These are phyloP conservation scores for Linepithema humile DNA, from an alignment of 1,140 invertebrate genomes.

Conservation along the genomic window DNA sequence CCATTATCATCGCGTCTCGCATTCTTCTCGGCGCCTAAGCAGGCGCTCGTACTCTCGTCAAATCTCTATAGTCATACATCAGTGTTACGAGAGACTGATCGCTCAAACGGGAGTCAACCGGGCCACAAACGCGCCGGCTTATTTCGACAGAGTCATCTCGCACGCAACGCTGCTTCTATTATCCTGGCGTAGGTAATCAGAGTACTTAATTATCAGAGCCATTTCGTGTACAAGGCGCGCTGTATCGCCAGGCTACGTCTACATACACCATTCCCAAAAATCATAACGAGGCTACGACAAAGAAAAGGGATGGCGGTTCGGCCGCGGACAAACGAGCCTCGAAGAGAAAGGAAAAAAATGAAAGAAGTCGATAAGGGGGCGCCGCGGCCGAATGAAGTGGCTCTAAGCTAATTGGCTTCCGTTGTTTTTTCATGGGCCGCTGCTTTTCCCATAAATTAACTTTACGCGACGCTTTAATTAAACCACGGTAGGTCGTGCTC, in stretches of 20 bases:
- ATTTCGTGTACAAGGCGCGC: slow-evolving; percentile 39
- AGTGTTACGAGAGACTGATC: slow-evolving; percentile 57
- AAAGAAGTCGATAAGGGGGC: slow-evolving; percentile 62
- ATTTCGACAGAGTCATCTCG: slow-evolving; percentile 61
- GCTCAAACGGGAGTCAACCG: slow-evolving; percentile 47
- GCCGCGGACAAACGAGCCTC: slow-evolving; percentile 57
- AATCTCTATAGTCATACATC: slow-evolving; percentile 46
- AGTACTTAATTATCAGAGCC: slow-evolving; percentile 64
- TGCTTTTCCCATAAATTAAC: slow-evolving; percentile 71
- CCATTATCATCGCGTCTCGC: slow-evolving; percentile 41
- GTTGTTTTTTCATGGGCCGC: slow-evolving; percentile 69
- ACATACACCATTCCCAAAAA: slow-evolving; percentile 58
- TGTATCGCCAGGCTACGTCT: slow-evolving; percentile 27
- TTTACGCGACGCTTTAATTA: slow-evolving; percentile 73
- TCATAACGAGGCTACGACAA: slow-evolving; percentile 68
- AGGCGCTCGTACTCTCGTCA: slow-evolving; percentile 40
- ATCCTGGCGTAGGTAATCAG: slow-evolving; percentile 63
- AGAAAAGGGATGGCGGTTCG: slow-evolving; percentile 57
- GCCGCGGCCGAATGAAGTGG: slow-evolving; percentile 62
- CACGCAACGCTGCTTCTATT: slow-evolving; percentile 38
- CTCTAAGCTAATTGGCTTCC: slow-evolving; percentile 74
- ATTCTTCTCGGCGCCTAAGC: slow-evolving; percentile 36
- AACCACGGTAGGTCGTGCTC: slow-evolving; percentile 61
- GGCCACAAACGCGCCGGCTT: slow-evolving; percentile 54
- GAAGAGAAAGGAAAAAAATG: slow-evolving; percentile 40